Evolutionary conservation across 2,888 invertebrate genomes (phyloP).

Genomic region (Uloborus plumipes): DNA sequence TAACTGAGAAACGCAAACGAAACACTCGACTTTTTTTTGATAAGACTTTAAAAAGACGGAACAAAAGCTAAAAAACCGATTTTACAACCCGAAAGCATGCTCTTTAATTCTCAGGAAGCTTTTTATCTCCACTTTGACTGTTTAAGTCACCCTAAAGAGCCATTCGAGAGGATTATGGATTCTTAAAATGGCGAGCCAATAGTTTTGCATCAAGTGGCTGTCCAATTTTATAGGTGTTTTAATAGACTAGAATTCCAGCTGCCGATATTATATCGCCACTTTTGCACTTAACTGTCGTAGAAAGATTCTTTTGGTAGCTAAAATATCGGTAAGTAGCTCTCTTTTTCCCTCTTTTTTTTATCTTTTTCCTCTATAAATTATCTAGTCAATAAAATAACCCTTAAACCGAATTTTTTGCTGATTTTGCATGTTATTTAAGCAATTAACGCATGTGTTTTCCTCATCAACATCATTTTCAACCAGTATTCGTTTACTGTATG

Average conservation of each 20-base stretch:
- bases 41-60: too few species aligned
- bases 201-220: slow-evolving; percentile 6
- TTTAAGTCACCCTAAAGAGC: slow-evolving; percentile 11
- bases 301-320: too few species aligned
- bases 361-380: too few species aligned
- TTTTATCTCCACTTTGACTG: background rate
- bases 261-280: slow-evolving; percentile 32
- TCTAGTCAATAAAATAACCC: too few species aligned
- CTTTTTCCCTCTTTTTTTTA: too few species aligned
- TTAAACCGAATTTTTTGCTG: too few species aligned
- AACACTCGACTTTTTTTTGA: background rate
- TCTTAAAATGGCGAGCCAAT: slow-evolving; percentile 4
- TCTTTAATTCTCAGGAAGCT: background rate
- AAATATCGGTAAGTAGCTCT: too few species aligned
- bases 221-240: slow-evolving; percentile 16
- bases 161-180: slow-evolving; percentile 22
- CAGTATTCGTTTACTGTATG: too few species aligned
- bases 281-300: slow-evolving; percentile 8
- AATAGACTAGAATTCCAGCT: slow-evolving; percentile 27
- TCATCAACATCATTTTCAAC: too few species aligned
- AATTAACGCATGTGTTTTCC: too few species aligned
- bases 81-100: slow-evolving; percentile 9
- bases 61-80: background rate
- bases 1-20: background rate
- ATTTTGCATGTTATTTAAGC: too few species aligned